Evolutionary conservation across 2,113 vertebrate genomes (phyloP).

Genomic region (Sinocyclocheilus anophthalmus): DNA sequence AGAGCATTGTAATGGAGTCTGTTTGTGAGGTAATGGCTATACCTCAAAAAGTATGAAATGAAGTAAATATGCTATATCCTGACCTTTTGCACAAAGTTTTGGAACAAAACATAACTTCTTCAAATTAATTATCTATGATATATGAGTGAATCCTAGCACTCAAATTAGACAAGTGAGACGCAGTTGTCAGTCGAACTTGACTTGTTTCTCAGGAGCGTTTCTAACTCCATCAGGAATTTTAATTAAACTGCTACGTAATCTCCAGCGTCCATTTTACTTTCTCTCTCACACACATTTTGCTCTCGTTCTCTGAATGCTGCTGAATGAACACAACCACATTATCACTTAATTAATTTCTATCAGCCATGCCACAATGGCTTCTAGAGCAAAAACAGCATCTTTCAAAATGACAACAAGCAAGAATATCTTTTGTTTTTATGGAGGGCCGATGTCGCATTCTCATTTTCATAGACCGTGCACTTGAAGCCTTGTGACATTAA

Average conservation of each 20-base stretch:
- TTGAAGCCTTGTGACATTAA: slow-evolving; percentile 11
- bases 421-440: slow-evolving; percentile 48
- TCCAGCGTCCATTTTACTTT: slow-evolving; percentile 57
- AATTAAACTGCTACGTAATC: slow-evolving; percentile 63
- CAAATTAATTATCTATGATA: neutral
- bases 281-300: slow-evolving; percentile 52
- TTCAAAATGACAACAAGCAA: slow-evolving; percentile 56
- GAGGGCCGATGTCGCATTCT: slow-evolving; percentile 50
- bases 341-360: slow-evolving; percentile 74
- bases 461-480: slow-evolving; percentile 26
- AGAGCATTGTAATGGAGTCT: neutral
- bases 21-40: neutral
- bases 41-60: neutral
- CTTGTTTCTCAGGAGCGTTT: slow-evolving; percentile 27
- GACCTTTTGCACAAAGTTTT: neutral
- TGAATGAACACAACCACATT: slow-evolving; percentile 61
- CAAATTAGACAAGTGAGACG: neutral
- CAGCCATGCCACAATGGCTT: slow-evolving; percentile 52
- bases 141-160: neutral
- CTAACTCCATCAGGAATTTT: slow-evolving; percentile 62
- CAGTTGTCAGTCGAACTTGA: slow-evolving; percentile 15
- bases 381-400: slow-evolving; percentile 60
- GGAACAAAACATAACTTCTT: neutral
- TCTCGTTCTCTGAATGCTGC: slow-evolving; percentile 60
- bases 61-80: neutral